A percentile compares a stretch with the other conserved stretches of the same genome.
These are phyloP conservation scores for Triplophysa rosa DNA, from an alignment of 2,113 vertebrate genomes.

Conservation along the genomic window DNA sequence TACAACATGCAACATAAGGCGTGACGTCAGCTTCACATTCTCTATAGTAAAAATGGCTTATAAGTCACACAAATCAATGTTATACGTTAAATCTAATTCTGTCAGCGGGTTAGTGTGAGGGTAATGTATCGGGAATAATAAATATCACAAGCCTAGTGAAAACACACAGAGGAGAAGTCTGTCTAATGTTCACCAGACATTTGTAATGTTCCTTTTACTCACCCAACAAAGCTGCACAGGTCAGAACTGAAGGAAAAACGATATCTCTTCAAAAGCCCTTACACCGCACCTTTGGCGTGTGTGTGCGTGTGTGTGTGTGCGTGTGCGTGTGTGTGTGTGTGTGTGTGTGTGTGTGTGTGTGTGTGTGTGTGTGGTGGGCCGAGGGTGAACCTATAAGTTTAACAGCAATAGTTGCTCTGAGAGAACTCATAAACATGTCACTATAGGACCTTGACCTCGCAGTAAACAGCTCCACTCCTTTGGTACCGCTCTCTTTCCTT, in stretches of 20 bases:
- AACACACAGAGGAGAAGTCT: slow-evolving; percentile 49
- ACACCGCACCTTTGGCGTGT: not conserved
- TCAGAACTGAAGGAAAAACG: slow-evolving; percentile 38
- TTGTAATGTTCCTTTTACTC: slow-evolving; percentile 65
- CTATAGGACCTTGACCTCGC: slow-evolving; percentile 75
- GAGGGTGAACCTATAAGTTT: slow-evolving; percentile 54
- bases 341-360: slow-evolving; percentile 7
- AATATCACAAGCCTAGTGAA: no score
- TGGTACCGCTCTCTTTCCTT: slow-evolving; percentile 59
- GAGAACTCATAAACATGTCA: slow-evolving; percentile 71
- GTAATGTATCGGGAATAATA: no score
- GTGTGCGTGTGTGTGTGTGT: slow-evolving; percentile 39
- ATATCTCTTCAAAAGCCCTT: slow-evolving; percentile 3
- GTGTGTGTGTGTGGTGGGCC: slow-evolving; percentile 44
- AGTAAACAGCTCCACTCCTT: slow-evolving; percentile 74
- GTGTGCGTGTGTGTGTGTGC: slow-evolving; percentile 5
- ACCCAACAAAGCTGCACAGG: slow-evolving; percentile 50
- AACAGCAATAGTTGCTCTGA: slow-evolving; percentile 72
- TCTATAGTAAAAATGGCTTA: no score
- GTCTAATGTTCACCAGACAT: slow-evolving; percentile 64
- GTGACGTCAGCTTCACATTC: no score
- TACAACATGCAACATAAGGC: no score
- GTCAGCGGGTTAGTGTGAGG: no score
- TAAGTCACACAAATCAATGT: no score
- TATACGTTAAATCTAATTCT: no score